These are phyloP conservation scores for Heterocephalus glaber DNA, from an alignment of 2,113 vertebrate species.

Conservation along the genomic window DNA sequence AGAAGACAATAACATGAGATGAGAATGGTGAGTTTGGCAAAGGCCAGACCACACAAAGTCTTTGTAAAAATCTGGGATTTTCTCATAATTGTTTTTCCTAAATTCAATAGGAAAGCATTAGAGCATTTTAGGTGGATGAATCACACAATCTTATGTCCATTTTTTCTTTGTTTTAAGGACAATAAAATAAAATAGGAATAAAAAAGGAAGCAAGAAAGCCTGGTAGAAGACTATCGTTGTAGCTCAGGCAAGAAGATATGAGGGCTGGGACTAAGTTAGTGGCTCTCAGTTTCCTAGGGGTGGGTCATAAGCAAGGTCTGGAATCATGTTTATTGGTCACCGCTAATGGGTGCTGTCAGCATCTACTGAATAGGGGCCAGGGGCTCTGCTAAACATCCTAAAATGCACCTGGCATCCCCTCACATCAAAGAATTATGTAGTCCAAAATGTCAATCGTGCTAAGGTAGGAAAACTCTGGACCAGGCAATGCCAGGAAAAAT, in stretches of 20 bases:
- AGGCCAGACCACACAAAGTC: background rate
- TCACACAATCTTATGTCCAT: background rate
- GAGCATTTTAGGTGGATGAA: background rate
- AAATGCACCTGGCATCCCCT: background rate
- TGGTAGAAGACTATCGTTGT: background rate
- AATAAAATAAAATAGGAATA: constrained; percentile 30
- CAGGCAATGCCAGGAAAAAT: background rate
- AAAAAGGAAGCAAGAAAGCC: background rate
- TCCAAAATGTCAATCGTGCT: background rate
- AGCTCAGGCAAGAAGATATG: background rate
- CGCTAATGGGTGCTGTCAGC: background rate
- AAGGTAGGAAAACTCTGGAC: background rate
- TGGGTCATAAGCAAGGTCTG: background rate
- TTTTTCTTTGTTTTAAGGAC: constrained; percentile 17
- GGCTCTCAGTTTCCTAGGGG: no score
- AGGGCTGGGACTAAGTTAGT: background rate
- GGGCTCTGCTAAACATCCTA: background rate
- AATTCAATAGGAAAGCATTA: constrained; percentile 7
- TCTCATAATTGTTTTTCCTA: background rate
- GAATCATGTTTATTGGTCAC: background rate
- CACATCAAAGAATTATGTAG: background rate
- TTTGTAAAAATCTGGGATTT: background rate
- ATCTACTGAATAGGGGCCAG: background rate
- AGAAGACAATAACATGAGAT: background rate
- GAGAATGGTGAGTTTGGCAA: background rate